Evolutionary conservation across 1,140 invertebrate species (phyloP).

Genomic region (Zaprionus gabonicus): DNA sequence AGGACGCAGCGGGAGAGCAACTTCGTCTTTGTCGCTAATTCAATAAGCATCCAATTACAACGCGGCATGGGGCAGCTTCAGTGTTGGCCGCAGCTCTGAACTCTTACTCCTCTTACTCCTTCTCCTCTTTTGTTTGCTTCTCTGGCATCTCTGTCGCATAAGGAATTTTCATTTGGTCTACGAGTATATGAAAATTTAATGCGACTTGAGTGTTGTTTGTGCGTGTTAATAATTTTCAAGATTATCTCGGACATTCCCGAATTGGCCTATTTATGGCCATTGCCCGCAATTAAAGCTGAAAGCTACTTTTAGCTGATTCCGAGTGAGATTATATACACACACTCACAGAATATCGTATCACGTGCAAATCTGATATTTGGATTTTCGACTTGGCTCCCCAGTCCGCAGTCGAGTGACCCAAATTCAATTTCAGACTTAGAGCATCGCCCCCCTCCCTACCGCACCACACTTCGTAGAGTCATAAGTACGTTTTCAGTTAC

Average conservation of each 20-base stretch:
- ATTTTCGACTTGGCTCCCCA: slow-evolving; percentile 25
- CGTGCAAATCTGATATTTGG: slow-evolving; percentile 41
- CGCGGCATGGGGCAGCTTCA: slow-evolving; percentile 48
- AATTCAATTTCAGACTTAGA: slow-evolving; percentile 72
- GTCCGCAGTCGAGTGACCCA: slow-evolving; percentile 69
- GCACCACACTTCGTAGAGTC: slow-evolving; percentile 29
- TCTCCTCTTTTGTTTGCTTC: not conserved
- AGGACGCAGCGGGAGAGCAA: slow-evolving; percentile 49
- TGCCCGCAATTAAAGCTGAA: slow-evolving; percentile 15
- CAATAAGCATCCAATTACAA: slow-evolving; percentile 82
- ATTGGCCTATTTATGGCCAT: slow-evolving; percentile 25
- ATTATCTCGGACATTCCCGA: slow-evolving; percentile 44
- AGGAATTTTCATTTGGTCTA: slow-evolving; percentile 62
- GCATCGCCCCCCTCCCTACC: slow-evolving; percentile 2
- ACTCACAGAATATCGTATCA: slow-evolving; percentile 21
- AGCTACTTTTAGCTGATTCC: not conserved
- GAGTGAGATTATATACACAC: not conserved
- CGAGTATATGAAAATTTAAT: slow-evolving; percentile 69
- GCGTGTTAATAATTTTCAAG: slow-evolving; percentile 55
- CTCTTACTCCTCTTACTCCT: slow-evolving; percentile 4
- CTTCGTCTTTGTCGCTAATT: slow-evolving; percentile 72
- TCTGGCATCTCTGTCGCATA: slow-evolving; percentile 32
- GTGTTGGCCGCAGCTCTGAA: not conserved
- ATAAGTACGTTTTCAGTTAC: slow-evolving; percentile 82
- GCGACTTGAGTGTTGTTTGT: slow-evolving; percentile 52